These are phyloP conservation scores for Phenganax marumi DNA, from an alignment of 92 coral and sea anemone species.

Conservation along the genomic window DNA sequence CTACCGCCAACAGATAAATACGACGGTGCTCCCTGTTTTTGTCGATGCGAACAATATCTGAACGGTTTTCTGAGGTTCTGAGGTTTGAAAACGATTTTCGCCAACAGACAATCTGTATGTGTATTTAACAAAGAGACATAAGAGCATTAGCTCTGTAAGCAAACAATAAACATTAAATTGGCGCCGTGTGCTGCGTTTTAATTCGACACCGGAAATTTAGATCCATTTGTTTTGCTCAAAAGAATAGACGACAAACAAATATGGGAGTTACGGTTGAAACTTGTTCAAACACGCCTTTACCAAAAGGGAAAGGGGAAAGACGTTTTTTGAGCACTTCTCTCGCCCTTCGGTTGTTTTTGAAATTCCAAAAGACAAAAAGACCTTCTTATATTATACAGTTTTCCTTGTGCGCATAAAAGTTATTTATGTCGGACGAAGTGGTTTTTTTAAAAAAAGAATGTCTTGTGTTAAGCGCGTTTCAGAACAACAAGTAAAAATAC, in stretches of 20 bases:
- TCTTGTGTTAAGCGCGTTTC: too few relatives aligned
- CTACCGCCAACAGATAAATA: background rate
- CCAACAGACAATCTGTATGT: conserved; percentile 12
- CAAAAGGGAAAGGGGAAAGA: background rate
- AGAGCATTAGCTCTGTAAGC: conserved; percentile 5
- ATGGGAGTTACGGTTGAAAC: background rate
- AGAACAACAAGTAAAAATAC: too few relatives aligned
- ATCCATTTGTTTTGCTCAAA: background rate
- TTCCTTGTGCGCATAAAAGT: too few relatives aligned
- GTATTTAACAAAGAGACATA: conserved; percentile 17
- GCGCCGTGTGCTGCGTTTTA: background rate
- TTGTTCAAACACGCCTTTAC: background rate
- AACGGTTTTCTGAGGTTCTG: background rate
- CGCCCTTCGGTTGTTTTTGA: too few relatives aligned
- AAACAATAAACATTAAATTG: conserved; percentile 21
- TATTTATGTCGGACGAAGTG: too few relatives aligned
- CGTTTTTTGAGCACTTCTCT: background rate
- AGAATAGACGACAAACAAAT: conserved; percentile 1
- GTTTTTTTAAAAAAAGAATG: too few relatives aligned
- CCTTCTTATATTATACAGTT: too few relatives aligned
- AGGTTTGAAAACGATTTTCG: conserved; percentile 18
- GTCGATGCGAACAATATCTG: background rate
- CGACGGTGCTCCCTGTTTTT: background rate
- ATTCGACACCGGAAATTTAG: conserved; percentile 14
- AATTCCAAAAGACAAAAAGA: too few relatives aligned